phyloP scores from a whole-genome alignment of 2,797 vertebrate genomes.

The Pseudochirops corinnae region DNA sequence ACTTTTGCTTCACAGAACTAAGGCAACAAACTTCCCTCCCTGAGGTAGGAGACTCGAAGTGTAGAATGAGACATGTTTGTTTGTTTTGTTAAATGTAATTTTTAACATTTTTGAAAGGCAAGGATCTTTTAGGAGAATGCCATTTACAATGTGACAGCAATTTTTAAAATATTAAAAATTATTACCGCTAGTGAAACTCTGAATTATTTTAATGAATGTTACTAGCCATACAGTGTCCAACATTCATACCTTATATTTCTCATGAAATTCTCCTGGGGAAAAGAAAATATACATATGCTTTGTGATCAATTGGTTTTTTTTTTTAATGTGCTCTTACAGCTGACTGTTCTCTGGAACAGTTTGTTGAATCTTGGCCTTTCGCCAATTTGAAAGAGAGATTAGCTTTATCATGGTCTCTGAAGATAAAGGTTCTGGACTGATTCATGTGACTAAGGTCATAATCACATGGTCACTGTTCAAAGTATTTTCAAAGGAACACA shows the following conservation, averaged over 20 bases:
- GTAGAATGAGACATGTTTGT: background rate
- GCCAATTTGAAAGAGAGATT: constrained; percentile 74
- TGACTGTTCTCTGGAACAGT: constrained; percentile 49
- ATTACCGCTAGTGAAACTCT: background rate
- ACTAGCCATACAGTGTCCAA: background rate
- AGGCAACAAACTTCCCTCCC: background rate
- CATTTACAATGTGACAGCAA: background rate
- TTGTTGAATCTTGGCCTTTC: constrained; percentile 43
- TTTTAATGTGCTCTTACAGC: constrained; percentile 50
- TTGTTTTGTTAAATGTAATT: background rate
- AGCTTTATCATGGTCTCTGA: constrained; percentile 68
- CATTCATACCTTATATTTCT: background rate
- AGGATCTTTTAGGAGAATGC: background rate
- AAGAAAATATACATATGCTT: constrained; percentile 49
- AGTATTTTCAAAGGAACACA: constrained; percentile 65
- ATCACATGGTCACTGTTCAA: constrained; percentile 22
- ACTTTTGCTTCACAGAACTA: background rate
- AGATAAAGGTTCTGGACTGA: constrained; percentile 55
- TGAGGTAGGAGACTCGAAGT: background rate
- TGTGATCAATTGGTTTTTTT: constrained; percentile 43
- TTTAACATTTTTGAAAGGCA: background rate
- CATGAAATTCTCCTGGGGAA: constrained; percentile 41
- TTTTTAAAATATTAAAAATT: no score
- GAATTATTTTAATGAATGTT: background rate
- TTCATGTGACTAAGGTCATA: constrained; percentile 56